A percentile compares a stretch with the other conserved stretches of the same genome.
Conservation (phyloP, 1,140 invertebrate species). For the Xylocopa sonorina region DNA sequence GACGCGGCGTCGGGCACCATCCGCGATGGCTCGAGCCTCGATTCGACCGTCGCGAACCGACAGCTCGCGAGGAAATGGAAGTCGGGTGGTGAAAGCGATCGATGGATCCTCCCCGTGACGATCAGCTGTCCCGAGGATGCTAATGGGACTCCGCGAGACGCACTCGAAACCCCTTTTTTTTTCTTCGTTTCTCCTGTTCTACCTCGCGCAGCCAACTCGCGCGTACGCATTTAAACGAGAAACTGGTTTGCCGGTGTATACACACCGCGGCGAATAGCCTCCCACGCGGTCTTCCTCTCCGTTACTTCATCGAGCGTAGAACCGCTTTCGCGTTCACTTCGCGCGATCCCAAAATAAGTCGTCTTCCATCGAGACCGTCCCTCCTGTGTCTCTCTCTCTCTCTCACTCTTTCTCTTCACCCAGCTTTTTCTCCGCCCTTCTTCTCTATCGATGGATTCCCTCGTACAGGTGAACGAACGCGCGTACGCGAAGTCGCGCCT, state of each 20-base stretch:
- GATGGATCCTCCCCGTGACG: neutral
- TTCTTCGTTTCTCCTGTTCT: neutral
- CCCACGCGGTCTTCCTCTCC: slow-evolving; percentile 39
- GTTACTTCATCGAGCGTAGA: slow-evolving; percentile 32
- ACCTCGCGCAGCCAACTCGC: neutral
- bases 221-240: slow-evolving; percentile 24
- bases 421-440: too few relatives aligned
- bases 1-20: too few relatives aligned
- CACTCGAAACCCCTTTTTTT: neutral
- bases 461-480: too few relatives aligned
- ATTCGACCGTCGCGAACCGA: too few relatives aligned
- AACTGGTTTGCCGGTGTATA: slow-evolving; percentile 46
- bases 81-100: neutral
- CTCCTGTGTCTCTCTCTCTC: too few relatives aligned
- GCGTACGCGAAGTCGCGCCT: too few relatives aligned
- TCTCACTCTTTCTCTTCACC: too few relatives aligned
- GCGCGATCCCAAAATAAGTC: slow-evolving; percentile 38
- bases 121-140: slow-evolving; percentile 25
- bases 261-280: slow-evolving; percentile 16
- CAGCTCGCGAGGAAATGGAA: too few relatives aligned
- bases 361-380: slow-evolving; percentile 2
- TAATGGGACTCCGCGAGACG: neutral
- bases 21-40: too few relatives aligned
- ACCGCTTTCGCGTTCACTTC: slow-evolving; percentile 34
- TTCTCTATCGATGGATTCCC: too few relatives aligned